Percentiles rank a stretch among this genome's conserved stretches.
Conservation (phyloP, 2,888 invertebrate genomes). For the Gonocerus acuteangulatus region DNA sequence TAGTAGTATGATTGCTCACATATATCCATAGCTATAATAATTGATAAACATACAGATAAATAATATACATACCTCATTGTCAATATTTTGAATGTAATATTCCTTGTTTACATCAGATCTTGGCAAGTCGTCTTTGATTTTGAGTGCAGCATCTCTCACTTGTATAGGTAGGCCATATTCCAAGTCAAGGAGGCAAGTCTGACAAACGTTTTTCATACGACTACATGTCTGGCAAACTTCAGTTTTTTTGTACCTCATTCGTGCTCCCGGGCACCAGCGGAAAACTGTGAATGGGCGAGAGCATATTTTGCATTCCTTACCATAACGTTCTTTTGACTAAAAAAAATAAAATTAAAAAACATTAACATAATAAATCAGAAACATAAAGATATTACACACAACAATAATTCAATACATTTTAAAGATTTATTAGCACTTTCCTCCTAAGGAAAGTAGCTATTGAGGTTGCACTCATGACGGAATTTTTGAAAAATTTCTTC, state of each 20-base stretch:
- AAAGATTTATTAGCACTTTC: no score
- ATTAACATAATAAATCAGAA: neutral
- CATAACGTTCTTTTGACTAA: conserved; percentile 89
- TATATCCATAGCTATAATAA: no score
- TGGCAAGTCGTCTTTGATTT: conserved; percentile 83
- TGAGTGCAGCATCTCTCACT: conserved; percentile 84
- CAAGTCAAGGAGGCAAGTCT: conserved; percentile 87
- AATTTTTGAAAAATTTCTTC: no score
- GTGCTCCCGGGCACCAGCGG: conserved; percentile 91
- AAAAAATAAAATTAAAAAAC: conserved; percentile 39
- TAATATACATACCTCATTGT: conserved; percentile 67
- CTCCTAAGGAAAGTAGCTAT: no score
- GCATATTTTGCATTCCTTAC: conserved; percentile 94
- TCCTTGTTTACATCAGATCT: conserved; percentile 92
- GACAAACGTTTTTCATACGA: conserved; percentile 90
- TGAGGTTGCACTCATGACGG: no score
- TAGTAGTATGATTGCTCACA: no score
- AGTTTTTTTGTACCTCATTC: conserved; percentile 93
- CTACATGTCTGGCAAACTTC: conserved; percentile 95
- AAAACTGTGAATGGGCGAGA: conserved; percentile 90
- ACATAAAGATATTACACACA: no score
- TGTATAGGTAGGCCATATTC: conserved; percentile 84
- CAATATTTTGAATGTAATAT: conserved; percentile 86
- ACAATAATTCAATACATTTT: no score
- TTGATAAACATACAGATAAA: no score